A percentile compares a stretch with the other conserved stretches of the same genome.
Evolutionary conservation across 2,797 vertebrate species (phyloP).

Genomic region (Hydrophis major): DNA sequence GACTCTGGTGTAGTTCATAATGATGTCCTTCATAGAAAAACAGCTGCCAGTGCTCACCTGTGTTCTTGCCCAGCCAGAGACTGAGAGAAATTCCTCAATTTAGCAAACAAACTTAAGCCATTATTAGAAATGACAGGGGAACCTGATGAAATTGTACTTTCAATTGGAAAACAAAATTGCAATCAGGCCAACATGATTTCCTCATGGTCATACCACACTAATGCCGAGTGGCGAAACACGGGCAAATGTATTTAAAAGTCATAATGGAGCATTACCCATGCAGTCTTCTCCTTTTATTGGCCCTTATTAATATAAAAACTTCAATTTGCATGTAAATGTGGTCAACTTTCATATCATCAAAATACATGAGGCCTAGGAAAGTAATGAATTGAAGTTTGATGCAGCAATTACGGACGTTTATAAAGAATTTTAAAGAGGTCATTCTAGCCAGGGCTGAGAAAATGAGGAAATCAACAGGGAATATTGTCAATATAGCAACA

Average conservation of each 20-base stretch:
- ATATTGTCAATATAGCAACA: constrained; percentile 84
- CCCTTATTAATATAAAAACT: constrained; percentile 99
- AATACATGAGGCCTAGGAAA: constrained; percentile 94
- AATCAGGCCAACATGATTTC: constrained; percentile 97
- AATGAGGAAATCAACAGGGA: constrained; percentile 86
- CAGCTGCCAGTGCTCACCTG: constrained; percentile 75
- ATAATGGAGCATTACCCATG: constrained; percentile 96
- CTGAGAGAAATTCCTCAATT: constrained; percentile 87
- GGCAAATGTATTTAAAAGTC: constrained; percentile 99
- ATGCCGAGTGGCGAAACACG: constrained; percentile 89
- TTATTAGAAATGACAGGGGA: constrained; percentile 99
- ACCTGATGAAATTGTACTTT: constrained; percentile 99
- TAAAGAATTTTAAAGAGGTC: constrained; percentile 93
- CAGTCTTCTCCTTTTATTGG: constrained; percentile 85
- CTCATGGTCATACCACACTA: constrained; percentile 91
- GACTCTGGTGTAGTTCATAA: constrained; percentile 53
- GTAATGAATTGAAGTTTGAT: constrained; percentile 92
- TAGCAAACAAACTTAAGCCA: constrained; percentile 88
- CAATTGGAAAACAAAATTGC: constrained; percentile 99
- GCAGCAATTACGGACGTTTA: constrained; percentile 92
- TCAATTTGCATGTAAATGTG: constrained; percentile 99
- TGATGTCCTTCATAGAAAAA: constrained; percentile 53
- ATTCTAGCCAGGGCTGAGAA: constrained; percentile 79
- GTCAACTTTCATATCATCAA: constrained; percentile 99
- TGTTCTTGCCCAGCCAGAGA: constrained; percentile 73